Evolutionary conservation across 2,113 vertebrate genomes (phyloP), one percentile per base, ranked within the genome.

Genomic region (Erinaceus europaeus): DNA sequence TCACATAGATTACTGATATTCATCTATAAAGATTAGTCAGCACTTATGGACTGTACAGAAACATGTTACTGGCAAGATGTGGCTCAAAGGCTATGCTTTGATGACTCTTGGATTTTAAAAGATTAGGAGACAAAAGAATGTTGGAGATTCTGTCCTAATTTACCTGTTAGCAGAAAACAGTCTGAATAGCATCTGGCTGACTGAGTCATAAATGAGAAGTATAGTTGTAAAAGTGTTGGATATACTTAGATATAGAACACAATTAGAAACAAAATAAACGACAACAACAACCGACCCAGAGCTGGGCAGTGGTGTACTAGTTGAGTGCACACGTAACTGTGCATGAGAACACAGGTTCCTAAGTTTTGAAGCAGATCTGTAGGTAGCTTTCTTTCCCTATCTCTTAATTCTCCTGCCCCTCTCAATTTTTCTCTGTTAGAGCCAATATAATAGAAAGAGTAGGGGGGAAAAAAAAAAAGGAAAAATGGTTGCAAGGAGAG

Each of bases 121-220:
- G 79, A 71, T 81, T 81, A 57, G 40, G 64, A 92, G 77, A 21
- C 38, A 86, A 50, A 80, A 84, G 67, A 89, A 18, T 20, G 38
- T 61, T 78, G 53, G 53, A 83, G 52, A 84, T n/a, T 38, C 25
- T 76, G 27, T 77, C 76, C 46, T 84, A 79, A 86, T 90, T 64
- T 74, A 69, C 62, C 29, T 59, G 11, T 69, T 69, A 53, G 11
- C 48, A 84, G 68, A 44, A 62, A 85, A 74, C 9, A 38, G 2
- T 68, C 61, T 48, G 59, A 67, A n/a, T 79, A 32, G 23, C 34
- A 17, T 62, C 34, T 12, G 8, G 62, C 38, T 84, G 53, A 80
- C 90, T 62, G 29, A 71, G 13, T 75, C 59, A 57, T 36, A 14
- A 73, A 23, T 93, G 77, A 48, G 32, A 83, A 67, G 50, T 27